Evolutionary conservation across 2,113 vertebrate species (phyloP).

Genomic region (Callospermophilus lateralis): DNA sequence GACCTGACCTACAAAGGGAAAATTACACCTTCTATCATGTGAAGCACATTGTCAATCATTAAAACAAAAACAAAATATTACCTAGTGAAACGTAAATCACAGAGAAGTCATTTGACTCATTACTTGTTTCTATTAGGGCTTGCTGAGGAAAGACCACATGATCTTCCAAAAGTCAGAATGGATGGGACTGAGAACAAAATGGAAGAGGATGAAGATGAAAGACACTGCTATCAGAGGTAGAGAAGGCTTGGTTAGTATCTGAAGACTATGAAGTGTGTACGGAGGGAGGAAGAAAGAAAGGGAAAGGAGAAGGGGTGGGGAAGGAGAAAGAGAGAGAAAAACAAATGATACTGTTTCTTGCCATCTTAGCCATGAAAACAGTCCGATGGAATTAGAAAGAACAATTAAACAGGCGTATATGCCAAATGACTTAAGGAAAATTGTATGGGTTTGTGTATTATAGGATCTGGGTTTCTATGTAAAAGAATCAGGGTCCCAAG

Average conservation of each 20-base stretch:
- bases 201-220: background rate
- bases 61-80: background rate
- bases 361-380: slow-evolving; percentile 3
- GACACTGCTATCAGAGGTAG: background rate
- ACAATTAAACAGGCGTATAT: background rate
- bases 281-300: background rate
- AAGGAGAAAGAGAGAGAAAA: background rate
- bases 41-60: background rate
- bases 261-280: background rate
- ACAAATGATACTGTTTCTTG: background rate
- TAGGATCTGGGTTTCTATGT: background rate
- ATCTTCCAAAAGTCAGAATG: background rate
- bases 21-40: background rate
- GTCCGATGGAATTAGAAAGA: background rate
- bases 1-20: background rate
- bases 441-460: background rate
- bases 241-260: background rate
- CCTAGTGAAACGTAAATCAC: background rate
- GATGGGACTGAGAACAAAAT: background rate
- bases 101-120: background rate
- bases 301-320: no score
- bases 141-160: background rate
- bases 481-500: background rate
- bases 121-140: background rate
- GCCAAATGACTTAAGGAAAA: background rate